A percentile compares a stretch with the other conserved stretches of the same genome.
Conservation (phyloP, 2,888 invertebrate genomes). For the Sarcophaga rosellei region DNA sequence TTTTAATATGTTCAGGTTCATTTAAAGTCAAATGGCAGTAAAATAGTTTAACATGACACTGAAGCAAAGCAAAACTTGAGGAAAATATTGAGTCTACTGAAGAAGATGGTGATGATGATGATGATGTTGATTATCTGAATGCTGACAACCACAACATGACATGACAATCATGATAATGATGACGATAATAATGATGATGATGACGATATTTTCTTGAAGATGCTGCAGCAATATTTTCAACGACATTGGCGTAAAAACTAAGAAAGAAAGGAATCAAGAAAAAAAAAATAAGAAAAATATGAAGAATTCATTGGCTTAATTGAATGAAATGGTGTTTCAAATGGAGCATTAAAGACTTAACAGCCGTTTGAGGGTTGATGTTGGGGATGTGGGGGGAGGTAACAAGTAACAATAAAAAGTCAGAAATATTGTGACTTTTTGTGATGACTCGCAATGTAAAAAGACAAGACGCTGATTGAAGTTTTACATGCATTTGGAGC, state of each 20-base stretch:
- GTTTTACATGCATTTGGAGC: constrained; percentile 58
- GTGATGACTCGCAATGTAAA: constrained; percentile 57
- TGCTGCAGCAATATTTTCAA: constrained; percentile 1
- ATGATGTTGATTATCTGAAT: constrained; percentile 33
- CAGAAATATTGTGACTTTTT: constrained; percentile 62
- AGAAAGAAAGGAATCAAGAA: neutral
- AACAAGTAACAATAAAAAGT: constrained; percentile 42
- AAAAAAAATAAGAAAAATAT: constrained; percentile 31
- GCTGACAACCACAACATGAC: neutral
- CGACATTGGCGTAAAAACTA: neutral
- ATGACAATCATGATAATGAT: neutral
- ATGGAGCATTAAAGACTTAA: constrained; percentile 78
- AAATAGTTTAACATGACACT: constrained; percentile 63
- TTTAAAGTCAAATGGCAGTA: constrained; percentile 65
- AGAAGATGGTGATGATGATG: constrained; percentile 21
- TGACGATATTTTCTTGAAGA: constrained; percentile 40
- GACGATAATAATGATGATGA: neutral
- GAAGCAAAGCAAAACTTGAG: constrained; percentile 1
- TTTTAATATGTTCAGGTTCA: constrained; percentile 55
- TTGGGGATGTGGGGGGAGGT: constrained; percentile 40
- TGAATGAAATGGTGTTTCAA: constrained; percentile 79
- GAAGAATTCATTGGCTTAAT: constrained; percentile 79
- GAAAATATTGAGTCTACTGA: constrained; percentile 6
- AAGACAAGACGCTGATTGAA: constrained; percentile 70
- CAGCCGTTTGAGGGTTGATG: constrained; percentile 61